These are phyloP conservation scores for Callorhinus ursinus DNA, from an alignment of 2,113 vertebrate genomes.

Conservation along the genomic window DNA sequence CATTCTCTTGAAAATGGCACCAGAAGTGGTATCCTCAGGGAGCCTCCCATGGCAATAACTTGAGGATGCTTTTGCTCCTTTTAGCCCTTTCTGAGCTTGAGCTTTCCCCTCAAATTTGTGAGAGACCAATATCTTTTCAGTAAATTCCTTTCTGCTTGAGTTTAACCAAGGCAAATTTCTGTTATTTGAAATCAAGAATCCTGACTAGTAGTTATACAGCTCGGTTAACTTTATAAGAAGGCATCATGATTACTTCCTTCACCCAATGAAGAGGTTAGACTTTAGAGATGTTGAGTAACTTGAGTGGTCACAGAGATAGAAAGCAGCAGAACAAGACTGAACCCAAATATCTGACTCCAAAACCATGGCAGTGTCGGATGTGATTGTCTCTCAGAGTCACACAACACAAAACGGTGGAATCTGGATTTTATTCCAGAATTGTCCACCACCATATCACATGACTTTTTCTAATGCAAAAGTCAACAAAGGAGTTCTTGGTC, in stretches of 20 bases:
- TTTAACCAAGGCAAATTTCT: not conserved
- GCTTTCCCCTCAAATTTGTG: not conserved
- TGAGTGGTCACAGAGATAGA: not conserved
- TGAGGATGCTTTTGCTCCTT: not conserved
- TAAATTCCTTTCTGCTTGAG: not conserved
- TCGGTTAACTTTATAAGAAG: not conserved
- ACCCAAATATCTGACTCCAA: not conserved
- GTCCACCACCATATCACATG: not conserved
- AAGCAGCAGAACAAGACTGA: not conserved
- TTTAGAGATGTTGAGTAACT: not conserved
- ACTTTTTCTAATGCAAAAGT: not conserved
- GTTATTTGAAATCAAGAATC: not conserved
- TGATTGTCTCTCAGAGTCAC: not conserved
- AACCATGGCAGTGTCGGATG: not conserved
- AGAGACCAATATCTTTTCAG: not conserved
- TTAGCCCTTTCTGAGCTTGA: not conserved
- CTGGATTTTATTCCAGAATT: not conserved
- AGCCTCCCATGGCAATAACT: not conserved
- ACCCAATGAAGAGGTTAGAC: not conserved
- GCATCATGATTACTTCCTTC: not conserved
- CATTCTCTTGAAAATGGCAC: not conserved
- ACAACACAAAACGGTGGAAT: not conserved
- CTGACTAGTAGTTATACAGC: not conserved
- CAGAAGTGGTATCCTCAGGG: not conserved
- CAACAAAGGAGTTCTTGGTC: not conserved